Evolutionary conservation across 2,113 vertebrate species (phyloP).

Genomic region (Heterocephalus glaber): DNA sequence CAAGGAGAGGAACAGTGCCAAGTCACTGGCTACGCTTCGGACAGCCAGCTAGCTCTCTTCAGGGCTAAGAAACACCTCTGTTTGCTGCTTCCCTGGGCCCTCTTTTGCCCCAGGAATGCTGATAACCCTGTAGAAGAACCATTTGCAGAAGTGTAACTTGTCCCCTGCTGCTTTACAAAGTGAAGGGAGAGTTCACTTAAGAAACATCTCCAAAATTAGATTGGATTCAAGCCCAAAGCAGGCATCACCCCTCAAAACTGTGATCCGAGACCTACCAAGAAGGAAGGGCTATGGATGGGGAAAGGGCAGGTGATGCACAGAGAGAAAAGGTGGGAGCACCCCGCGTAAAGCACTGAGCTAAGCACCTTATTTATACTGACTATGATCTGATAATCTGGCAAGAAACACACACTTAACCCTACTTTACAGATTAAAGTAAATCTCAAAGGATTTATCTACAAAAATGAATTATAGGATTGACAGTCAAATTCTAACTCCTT

Average conservation of each 20-base stretch:
- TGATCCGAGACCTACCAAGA: neutral
- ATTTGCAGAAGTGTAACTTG: neutral
- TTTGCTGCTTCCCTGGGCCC: neutral
- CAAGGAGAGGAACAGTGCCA: slow-evolving; percentile 60
- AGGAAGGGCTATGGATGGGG: neutral
- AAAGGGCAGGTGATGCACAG: neutral
- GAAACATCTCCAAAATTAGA: neutral
- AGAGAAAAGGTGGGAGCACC: neutral
- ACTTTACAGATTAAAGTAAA: neutral
- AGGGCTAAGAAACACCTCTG: slow-evolving; percentile 51
- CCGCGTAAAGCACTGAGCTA: neutral
- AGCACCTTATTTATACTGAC: neutral
- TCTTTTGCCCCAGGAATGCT: slow-evolving; percentile 2
- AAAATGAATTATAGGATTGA: neutral
- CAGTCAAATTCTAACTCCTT: neutral
- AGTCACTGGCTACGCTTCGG: slow-evolving; percentile 47
- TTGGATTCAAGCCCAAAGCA: neutral
- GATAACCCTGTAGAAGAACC: neutral
- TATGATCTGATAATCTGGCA: neutral
- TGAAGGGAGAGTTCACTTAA: neutral
- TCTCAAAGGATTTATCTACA: neutral
- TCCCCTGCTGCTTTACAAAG: neutral
- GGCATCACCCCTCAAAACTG: neutral
- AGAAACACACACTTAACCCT: neutral
- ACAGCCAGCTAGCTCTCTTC: slow-evolving; percentile 67